Evolutionary conservation across 2,888 invertebrate genomes (phyloP).

Genomic region (Noctua janthina): DNA sequence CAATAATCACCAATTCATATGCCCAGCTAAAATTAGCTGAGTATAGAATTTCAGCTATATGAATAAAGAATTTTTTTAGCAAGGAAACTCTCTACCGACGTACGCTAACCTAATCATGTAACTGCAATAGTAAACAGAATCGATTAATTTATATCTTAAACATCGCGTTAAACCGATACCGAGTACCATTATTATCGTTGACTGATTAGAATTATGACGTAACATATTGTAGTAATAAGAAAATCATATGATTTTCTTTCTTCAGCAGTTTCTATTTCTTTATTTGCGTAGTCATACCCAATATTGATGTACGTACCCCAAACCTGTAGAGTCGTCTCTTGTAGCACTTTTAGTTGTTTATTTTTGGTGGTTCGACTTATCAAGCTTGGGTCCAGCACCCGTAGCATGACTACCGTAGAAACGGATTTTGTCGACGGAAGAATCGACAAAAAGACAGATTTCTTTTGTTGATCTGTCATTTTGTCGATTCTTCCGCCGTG

Average conservation of each 20-base stretch:
- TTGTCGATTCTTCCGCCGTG: too few relatives aligned
- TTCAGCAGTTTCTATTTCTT: not conserved
- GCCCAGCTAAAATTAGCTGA: not conserved
- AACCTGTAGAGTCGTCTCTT: not conserved
- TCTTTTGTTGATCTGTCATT: too few relatives aligned
- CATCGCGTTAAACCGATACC: conserved; percentile 21
- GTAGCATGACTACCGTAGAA: too few relatives aligned
- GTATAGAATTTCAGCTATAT: not conserved
- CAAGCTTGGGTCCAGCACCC: too few relatives aligned
- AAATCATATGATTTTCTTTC: not conserved
- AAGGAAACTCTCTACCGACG: not conserved
- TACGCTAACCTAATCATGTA: conserved; percentile 9
- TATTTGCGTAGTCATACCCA: not conserved
- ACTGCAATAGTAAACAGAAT: conserved; percentile 26
- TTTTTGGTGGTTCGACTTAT: too few relatives aligned
- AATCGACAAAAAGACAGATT: too few relatives aligned
- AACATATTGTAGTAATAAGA: not conserved
- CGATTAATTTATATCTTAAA: conserved; percentile 32
- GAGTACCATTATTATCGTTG: conserved; percentile 1
- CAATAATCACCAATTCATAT: not conserved
- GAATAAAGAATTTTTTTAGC: not conserved
- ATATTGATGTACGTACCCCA: not conserved
- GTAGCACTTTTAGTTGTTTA: not conserved
- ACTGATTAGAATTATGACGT: conserved; percentile 19
- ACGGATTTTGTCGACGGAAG: too few relatives aligned